A percentile compares a stretch with the other conserved stretches of the same genome.
Evolutionary conservation across 2,113 vertebrate genomes (phyloP).

Genomic region (Brachyistius frenatus): DNA sequence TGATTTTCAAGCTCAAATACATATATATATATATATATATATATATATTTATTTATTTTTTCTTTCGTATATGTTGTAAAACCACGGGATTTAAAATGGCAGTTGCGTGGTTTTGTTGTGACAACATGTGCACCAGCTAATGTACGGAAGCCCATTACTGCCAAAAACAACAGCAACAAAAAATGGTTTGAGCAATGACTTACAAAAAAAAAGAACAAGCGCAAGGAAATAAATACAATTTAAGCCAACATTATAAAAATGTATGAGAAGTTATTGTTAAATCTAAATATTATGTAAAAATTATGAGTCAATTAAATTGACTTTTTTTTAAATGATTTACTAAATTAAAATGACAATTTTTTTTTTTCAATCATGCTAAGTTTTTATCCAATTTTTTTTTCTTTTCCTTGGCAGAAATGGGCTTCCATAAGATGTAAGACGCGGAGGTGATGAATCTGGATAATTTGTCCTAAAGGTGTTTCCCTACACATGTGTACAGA

Average conservation of each 20-base stretch:
- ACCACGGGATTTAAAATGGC: conserved; percentile 20
- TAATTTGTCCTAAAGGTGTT: background rate
- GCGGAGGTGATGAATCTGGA: background rate
- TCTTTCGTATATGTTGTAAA: background rate
- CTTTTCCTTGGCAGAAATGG: conserved; percentile 15
- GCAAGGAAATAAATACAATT: too few species aligned
- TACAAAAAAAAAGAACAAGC: background rate
- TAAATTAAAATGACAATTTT: too few species aligned
- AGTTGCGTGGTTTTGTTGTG: conserved; percentile 1
- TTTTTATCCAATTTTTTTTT: background rate
- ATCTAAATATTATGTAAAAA: too few species aligned
- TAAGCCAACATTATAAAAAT: too few species aligned
- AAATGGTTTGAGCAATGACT: too few species aligned
- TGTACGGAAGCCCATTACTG: conserved; percentile 4
- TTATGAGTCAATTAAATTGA: too few species aligned
- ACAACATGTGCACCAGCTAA: background rate
- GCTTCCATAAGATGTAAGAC: background rate
- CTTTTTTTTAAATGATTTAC: too few species aligned
- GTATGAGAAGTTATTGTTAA: too few species aligned
- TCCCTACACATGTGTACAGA: background rate
- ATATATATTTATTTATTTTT: too few species aligned
- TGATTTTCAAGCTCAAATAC: too few species aligned
- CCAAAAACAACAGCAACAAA: too few species aligned
- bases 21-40: too few species aligned
- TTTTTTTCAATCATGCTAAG: background rate